A percentile compares a stretch with the other conserved stretches of the same genome.
These are phyloP conservation scores for Catajapyx aquilonaris DNA, from an alignment of 1,140 invertebrate genomes.

Conservation along the genomic window DNA sequence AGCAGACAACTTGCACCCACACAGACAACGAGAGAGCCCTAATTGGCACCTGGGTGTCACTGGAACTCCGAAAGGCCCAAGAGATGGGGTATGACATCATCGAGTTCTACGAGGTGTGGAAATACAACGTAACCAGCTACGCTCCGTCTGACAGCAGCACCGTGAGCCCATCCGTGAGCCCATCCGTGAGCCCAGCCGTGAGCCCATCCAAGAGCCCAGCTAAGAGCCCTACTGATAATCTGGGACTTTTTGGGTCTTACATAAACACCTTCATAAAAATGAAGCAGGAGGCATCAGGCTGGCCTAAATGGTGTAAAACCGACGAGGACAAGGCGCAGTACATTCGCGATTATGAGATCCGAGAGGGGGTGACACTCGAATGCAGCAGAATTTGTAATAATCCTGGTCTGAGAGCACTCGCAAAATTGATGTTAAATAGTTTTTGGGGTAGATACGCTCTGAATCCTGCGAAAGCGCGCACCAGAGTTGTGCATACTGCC, in stretches of 20 bases:
- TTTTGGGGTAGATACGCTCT: constrained; percentile 17
- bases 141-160: too few species aligned
- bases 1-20: constrained; percentile 12
- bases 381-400: constrained; percentile 17
- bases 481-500: constrained; percentile 12
- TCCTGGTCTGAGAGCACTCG: constrained; percentile 12
- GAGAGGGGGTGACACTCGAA: constrained; percentile 19
- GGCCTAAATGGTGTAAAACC: constrained; percentile 14
- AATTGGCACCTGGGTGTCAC: constrained; percentile 18
- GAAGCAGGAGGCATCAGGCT: constrained; percentile 17
- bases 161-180: too few species aligned
- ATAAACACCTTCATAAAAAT: constrained; percentile 18
- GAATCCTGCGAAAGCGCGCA: constrained; percentile 13
- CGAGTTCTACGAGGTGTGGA: constrained; percentile 19
- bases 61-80: constrained; percentile 18
- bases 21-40: constrained; percentile 14
- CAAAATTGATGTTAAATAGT: constrained; percentile 13
- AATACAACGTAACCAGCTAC: constrained; percentile 13
- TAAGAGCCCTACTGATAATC: constrained; percentile 5
- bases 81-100: constrained; percentile 18
- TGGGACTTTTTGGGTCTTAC: constrained; percentile 15
- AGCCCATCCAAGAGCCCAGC: constrained; percentile 8
- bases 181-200: too few species aligned
- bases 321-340: constrained; percentile 15
- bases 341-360: constrained; percentile 15